Percentiles rank a stretch among this genome's conserved stretches.
phyloP scores from a whole-genome alignment of 2,113 vertebrate species.

The Empidonax traillii region DNA sequence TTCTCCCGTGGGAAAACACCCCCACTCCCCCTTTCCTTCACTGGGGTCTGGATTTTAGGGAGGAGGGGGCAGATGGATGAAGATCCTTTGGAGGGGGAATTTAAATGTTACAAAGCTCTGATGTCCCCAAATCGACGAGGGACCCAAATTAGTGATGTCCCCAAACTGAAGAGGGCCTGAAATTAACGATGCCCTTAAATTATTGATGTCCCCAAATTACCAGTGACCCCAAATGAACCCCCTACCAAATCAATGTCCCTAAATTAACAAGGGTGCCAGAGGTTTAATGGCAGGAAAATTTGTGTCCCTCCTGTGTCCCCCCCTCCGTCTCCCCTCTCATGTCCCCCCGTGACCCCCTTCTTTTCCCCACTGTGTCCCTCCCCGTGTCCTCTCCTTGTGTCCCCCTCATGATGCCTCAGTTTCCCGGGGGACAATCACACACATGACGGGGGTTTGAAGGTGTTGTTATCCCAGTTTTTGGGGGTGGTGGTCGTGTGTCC shows the following conservation, averaged over 20 bases:
- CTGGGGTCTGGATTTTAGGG: background rate
- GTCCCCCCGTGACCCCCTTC: no score
- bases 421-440: background rate
- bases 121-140: rapidly evolving
- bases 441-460: background rate
- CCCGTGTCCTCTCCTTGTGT: background rate
- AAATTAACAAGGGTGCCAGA: background rate
- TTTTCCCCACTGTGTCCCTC: no score
- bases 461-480: background rate
- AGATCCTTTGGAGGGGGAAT: background rate
- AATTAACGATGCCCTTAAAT: background rate
- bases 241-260: background rate
- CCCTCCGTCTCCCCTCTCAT: no score
- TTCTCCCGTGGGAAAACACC: background rate
- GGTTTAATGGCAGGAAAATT: background rate
- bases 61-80: rapidly evolving
- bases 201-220: background rate
- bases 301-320: no score
- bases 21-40: rapidly evolving
- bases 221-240: background rate
- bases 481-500: background rate
- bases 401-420: background rate
- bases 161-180: background rate
- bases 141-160: background rate
- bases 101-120: background rate